Evolutionary conservation across 2,113 vertebrate genomes (phyloP).

Genomic region (Crotophaga sulcirostris): DNA sequence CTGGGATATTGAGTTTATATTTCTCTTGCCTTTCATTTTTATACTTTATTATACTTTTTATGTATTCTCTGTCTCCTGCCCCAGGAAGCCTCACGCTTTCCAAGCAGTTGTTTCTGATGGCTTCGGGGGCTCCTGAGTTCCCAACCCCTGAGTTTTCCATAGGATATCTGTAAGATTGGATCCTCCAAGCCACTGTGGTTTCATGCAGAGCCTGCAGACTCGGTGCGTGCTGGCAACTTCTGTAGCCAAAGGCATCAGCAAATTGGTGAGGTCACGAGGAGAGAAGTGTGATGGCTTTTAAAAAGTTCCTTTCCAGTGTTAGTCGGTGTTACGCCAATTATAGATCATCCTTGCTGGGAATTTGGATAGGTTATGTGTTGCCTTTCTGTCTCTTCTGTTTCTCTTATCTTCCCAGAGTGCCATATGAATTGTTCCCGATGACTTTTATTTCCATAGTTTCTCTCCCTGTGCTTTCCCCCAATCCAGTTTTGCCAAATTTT

Average conservation of each 20-base stretch:
- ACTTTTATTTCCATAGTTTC: background rate
- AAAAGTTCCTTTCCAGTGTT: background rate
- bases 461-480: background rate
- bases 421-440: background rate
- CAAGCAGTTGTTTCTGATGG: background rate
- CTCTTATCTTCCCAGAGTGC: background rate
- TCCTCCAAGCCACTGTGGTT: fast-evolving
- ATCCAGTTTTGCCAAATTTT: background rate
- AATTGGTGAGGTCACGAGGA: background rate
- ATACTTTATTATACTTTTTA: too few relatives aligned
- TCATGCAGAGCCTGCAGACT: background rate
- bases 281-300: background rate
- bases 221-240: background rate
- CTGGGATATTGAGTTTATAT: background rate
- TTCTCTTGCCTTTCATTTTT: background rate
- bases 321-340: background rate
- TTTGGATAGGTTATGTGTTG: background rate
- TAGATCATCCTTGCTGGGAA: background rate
- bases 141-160: background rate
- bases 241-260: background rate
- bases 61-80: background rate
- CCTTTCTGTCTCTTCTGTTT: background rate
- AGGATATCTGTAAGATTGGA: background rate
- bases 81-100: background rate
- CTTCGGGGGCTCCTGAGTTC: background rate